Conservation (phyloP, 2,797 vertebrate genomes). For the Psittacula derbiana region DNA sequence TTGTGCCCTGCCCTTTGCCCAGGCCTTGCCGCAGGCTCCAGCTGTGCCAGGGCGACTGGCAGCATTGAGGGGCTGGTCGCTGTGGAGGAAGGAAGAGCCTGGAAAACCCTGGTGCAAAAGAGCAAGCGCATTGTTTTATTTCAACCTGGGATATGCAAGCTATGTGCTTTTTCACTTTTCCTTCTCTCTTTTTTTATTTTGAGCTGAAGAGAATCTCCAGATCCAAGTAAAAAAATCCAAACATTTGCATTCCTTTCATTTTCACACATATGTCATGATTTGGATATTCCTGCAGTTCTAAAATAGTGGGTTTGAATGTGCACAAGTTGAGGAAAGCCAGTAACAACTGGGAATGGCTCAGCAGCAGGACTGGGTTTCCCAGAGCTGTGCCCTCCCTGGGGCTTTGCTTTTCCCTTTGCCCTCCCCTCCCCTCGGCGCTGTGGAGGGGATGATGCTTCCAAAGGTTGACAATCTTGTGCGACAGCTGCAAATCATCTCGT, state of each 20-base stretch:
- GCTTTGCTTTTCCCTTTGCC: background rate
- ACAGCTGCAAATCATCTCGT: background rate
- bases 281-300: background rate
- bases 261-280: background rate
- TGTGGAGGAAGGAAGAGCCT: background rate
- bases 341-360: background rate
- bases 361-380: background rate
- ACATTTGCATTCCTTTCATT: constrained; percentile 22
- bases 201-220: background rate
- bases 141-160: background rate
- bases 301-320: background rate
- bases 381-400: background rate
- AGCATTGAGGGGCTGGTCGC: rapidly evolving
- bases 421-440: rapidly evolving
- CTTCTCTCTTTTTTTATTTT: background rate
- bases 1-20: background rate
- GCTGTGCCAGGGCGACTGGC: background rate
- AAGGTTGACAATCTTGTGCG: background rate
- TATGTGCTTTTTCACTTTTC: too few species aligned
- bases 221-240: background rate
- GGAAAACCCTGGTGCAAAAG: background rate
- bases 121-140: background rate
- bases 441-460: background rate
- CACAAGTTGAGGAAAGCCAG: background rate
- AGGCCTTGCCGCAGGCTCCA: background rate